These are phyloP conservation scores for Forbesichthys papilliferus DNA, from an alignment of 2,113 vertebrate species.

Conservation along the genomic window DNA sequence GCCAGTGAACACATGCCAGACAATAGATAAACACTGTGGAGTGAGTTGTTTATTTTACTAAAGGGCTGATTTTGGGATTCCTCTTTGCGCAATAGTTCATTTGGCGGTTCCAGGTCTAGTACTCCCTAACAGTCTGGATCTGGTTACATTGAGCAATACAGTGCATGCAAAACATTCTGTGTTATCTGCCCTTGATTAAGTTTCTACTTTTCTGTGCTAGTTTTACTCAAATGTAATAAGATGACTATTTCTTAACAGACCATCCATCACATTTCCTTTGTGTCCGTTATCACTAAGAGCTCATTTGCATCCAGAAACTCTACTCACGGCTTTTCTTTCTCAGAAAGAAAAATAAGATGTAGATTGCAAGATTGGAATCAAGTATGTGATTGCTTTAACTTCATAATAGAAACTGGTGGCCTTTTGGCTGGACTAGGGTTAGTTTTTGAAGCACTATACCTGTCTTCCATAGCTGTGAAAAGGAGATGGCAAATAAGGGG, in stretches of 20 bases:
- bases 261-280: slow-evolving; percentile 28
- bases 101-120: slow-evolving; percentile 43
- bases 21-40: slow-evolving; percentile 61
- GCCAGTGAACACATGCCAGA: slow-evolving; percentile 56
- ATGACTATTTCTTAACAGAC: slow-evolving; percentile 29
- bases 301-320: slow-evolving; percentile 30
- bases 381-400: background rate
- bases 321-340: slow-evolving; percentile 15
- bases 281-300: background rate
- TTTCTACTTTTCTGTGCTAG: slow-evolving; percentile 29
- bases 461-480: slow-evolving; percentile 17
- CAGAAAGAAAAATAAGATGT: too few relatives aligned
- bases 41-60: slow-evolving; percentile 65
- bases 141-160: slow-evolving; percentile 43
- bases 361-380: background rate
- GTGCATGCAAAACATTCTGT: slow-evolving; percentile 34
- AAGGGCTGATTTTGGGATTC: slow-evolving; percentile 64
- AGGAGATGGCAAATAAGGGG: slow-evolving; percentile 26
- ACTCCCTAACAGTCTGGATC: background rate
- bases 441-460: slow-evolving; percentile 15
- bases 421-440: slow-evolving; percentile 23
- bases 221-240: slow-evolving; percentile 53
- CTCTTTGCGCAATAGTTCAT: slow-evolving; percentile 42
- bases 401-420: slow-evolving; percentile 24
- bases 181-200: slow-evolving; percentile 32